Evolutionary conservation across 2,113 vertebrate genomes (phyloP).

Genomic region (Cryptomyrus ogoouensis): DNA sequence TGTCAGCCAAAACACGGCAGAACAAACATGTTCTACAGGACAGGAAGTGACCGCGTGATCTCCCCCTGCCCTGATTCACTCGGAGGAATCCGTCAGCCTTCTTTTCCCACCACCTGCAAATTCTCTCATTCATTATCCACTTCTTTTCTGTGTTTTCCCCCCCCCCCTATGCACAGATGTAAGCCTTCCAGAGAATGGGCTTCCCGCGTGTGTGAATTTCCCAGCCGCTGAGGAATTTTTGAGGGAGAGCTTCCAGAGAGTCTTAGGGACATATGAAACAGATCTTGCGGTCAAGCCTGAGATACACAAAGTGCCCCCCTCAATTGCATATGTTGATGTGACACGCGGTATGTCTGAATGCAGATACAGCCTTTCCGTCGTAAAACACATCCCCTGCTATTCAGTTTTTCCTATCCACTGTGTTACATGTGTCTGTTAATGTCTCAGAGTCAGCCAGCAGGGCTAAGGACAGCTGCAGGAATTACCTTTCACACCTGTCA

Average conservation of each 20-base stretch:
- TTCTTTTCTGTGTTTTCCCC: background rate
- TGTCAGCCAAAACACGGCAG: slow-evolving; percentile 17
- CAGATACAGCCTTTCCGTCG: background rate
- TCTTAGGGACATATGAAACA: slow-evolving; percentile 11
- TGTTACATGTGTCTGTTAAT: background rate
- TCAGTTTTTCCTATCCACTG: background rate
- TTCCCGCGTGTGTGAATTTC: background rate
- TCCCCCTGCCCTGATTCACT: slow-evolving; percentile 14
- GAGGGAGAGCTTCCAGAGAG: background rate
- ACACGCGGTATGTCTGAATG: background rate
- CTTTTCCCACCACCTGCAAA: slow-evolving; percentile 33
- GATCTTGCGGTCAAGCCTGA: background rate
- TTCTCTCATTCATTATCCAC: background rate
- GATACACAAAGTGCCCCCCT: background rate
- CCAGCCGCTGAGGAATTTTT: slow-evolving; percentile 19
- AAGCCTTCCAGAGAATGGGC: slow-evolving; percentile 30
- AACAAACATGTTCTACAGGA: slow-evolving; percentile 33
- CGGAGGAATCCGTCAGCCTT: slow-evolving; percentile 12
- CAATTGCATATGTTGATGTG: background rate
- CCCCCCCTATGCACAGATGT: slow-evolving; percentile 34
- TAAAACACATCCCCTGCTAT: background rate
- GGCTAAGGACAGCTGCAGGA: background rate
- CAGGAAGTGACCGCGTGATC: slow-evolving; percentile 35
- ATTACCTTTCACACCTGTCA: background rate
- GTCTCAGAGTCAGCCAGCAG: background rate